A percentile compares a stretch with the other conserved stretches of the same genome.
Evolutionary conservation across 2,113 vertebrate genomes (phyloP).

Genomic region (Coryphaenoides rupestris): DNA sequence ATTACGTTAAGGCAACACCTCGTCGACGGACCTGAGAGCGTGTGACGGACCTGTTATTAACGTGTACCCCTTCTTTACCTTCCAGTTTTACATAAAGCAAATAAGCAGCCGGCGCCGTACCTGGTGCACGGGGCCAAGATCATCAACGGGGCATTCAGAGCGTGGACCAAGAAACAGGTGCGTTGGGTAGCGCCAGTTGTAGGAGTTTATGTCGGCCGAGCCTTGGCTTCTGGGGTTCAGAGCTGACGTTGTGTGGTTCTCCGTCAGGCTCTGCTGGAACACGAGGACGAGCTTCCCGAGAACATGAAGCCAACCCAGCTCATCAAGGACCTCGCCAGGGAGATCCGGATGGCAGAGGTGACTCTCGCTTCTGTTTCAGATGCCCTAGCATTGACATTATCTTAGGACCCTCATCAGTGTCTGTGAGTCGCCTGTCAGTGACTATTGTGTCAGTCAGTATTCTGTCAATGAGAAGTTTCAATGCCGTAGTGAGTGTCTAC

Average conservation of each 20-base stretch:
- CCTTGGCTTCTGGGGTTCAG: too few species aligned
- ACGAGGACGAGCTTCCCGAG: slow-evolving; percentile 97
- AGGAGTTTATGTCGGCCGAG: background rate
- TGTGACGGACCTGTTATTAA: background rate
- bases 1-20: too few species aligned
- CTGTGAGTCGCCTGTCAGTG: background rate
- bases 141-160: slow-evolving; percentile 95
- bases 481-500: too few species aligned
- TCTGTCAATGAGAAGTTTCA: background rate
- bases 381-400: background rate
- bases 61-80: slow-evolving; percentile 23
- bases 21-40: too few species aligned
- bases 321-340: slow-evolving; percentile 98
- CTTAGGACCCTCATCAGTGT: too few species aligned
- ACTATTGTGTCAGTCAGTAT: background rate
- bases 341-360: slow-evolving; percentile 97
- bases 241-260: background rate
- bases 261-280: slow-evolving; percentile 87
- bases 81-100: slow-evolving; percentile 92
- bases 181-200: background rate
- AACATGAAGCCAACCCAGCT: slow-evolving; percentile 97
- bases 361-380: slow-evolving; percentile 26
- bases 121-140: slow-evolving; percentile 97
- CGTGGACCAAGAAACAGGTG: slow-evolving; percentile 99
- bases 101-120: slow-evolving; percentile 88